phyloP scores from a whole-genome alignment of 30 jellyfish, hydroid and myxozoan species.

The Aurelia coerulea region DNA sequence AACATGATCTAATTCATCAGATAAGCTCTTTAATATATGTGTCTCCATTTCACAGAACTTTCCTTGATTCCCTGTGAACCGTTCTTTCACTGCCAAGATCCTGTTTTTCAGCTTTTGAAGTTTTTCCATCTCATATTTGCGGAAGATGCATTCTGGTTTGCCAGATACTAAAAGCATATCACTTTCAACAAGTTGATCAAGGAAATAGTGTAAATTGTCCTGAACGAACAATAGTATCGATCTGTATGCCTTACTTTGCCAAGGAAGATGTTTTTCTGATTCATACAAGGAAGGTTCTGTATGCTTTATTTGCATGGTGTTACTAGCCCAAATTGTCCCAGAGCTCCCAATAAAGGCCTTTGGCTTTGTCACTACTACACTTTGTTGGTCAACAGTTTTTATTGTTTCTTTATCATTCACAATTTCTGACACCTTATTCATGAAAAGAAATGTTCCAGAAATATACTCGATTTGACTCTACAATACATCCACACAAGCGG shows the following conservation, averaged over 20 bases:
- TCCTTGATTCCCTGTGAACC: too few species aligned
- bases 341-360: constrained; percentile 1
- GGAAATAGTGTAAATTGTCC: background rate
- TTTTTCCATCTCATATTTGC: background rate
- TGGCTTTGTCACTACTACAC: background rate
- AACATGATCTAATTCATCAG: too few species aligned
- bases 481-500: too few species aligned
- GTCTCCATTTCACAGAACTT: too few species aligned
- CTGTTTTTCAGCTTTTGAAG: too few species aligned
- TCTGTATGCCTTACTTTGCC: constrained; percentile 32
- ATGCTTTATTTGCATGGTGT: background rate
- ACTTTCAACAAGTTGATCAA: constrained; percentile 5
- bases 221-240: background rate
- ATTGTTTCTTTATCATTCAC: constrained; percentile 17
- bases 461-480: too few species aligned
- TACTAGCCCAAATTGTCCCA: background rate
- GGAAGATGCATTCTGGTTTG: background rate
- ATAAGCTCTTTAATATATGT: too few species aligned
- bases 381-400: constrained; percentile 18
- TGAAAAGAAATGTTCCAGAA: constrained; percentile 29
- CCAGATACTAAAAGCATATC: background rate
- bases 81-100: too few species aligned
- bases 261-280: background rate
- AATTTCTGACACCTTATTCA: constrained; percentile 5
- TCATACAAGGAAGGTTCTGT: background rate